Base-by-base conservation (phyloP, 2,113 vertebrate species). In the Corydoras sp. region DNA sequence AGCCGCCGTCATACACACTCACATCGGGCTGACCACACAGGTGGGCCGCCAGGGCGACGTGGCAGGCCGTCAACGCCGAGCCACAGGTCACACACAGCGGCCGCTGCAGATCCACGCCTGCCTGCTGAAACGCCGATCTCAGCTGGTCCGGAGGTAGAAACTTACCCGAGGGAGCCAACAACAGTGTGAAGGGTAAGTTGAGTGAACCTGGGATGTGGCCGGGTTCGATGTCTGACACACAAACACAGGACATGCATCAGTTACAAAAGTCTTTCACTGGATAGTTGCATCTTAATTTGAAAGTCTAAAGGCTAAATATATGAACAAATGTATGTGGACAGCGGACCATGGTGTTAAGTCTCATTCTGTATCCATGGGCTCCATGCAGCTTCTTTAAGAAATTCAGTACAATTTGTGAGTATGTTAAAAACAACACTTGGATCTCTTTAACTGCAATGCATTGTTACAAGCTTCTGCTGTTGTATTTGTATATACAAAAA, bases 31-130 rank as follows among this genome's bases (percentile, higher is more conserved):
- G 92, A 30, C 92, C 93, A 2, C 92, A 94, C 4, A 92, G 85
- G 65, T 92, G 91, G 1, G 93, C 92, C 0, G 90, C 93, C 69
- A 96, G 83, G 0, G 86, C 93, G 63, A 94, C 87, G 0, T 92
- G 90, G 80, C 93, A 94, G 11, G 94, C 93, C 0, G 92, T 93
- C 81, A 97, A 92, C 0, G 91, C 92, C 0, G 94, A 94, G 69
- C 94, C 93, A 10, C 94, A 98, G 0, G 83, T 87, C 71, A 90
- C 91, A 43, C 93, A 93, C 3, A 95, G 14, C 0, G 92, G 93
- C 30, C 72, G 81, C 8, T 76, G 69, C 58, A 94, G 90, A 77
- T 96, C 92, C 14, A 89, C 82, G 0, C 84, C 85, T 0, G 88
- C 92, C 59, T 80, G 83, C 74, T 83, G 55, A 73, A 97, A 98